Conservation (phyloP, 37 sponge, comb jelly and placozoan species). For the Cliona cf. orientalis region DNA sequence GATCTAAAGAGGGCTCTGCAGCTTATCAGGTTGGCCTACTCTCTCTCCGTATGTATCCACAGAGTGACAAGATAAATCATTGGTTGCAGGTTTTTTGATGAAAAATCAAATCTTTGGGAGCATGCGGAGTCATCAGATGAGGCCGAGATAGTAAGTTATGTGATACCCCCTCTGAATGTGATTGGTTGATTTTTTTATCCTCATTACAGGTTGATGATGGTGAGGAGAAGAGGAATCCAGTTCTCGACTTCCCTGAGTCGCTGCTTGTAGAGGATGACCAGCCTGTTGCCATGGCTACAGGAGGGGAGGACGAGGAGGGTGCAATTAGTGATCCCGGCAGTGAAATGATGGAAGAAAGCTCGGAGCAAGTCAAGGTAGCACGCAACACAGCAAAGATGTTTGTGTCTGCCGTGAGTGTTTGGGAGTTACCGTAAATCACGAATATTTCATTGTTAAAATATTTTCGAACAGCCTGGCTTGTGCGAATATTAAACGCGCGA, state of each 20-base stretch:
- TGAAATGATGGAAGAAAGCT: conserved; percentile 18
- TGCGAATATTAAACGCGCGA: too few relatives aligned
- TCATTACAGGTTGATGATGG: neutral
- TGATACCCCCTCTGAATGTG: neutral
- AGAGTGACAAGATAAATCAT: too few relatives aligned
- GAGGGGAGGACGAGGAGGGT: conserved; percentile 72
- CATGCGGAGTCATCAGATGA: conserved; percentile 22
- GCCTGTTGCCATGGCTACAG: conserved; percentile 13
- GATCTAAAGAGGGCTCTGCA: conserved; percentile 64
- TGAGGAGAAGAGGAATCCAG: conserved; percentile 18
- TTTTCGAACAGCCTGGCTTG: too few relatives aligned
- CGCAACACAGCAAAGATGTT: too few relatives aligned
- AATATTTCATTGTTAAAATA: too few relatives aligned
- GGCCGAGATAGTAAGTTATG: neutral
- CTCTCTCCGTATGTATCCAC: neutral
- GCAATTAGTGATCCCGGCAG: conserved; percentile 53
- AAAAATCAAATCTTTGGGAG: conserved; percentile 74
- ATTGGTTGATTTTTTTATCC: neutral
- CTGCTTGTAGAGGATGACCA: conserved; percentile 33
- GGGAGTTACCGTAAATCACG: too few relatives aligned
- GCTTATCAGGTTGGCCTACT: conserved; percentile 42
- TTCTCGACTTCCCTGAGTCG: conserved; percentile 25
- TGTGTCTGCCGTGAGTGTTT: too few relatives aligned
- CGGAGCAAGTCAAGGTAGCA: conserved; percentile 40
- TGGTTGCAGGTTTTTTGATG: conserved; percentile 55